These are phyloP conservation scores for Goniozus legneri DNA, from an alignment of 1,140 invertebrate species.

Conservation along the genomic window DNA sequence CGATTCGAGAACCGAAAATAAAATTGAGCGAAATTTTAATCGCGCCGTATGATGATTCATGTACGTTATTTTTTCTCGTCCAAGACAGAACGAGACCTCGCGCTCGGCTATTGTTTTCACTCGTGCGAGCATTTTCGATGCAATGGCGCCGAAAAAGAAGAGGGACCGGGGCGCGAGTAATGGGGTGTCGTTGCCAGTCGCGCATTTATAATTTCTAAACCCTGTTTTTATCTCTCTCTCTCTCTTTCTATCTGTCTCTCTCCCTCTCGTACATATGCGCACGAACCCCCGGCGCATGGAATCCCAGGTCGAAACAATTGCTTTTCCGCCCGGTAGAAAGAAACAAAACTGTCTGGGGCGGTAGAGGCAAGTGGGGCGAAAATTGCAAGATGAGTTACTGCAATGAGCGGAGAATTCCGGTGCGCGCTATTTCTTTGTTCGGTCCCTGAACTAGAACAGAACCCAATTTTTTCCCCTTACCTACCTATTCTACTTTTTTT, in stretches of 20 bases:
- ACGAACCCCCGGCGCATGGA: too few species aligned
- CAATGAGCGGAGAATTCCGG: conserved; percentile 22
- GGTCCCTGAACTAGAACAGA: too few species aligned
- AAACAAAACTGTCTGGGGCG: conserved; percentile 29
- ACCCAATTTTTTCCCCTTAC: too few species aligned
- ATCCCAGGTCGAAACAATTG: conserved; percentile 33
- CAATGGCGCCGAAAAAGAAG: conserved; percentile 29
- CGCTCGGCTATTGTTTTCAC: conserved; percentile 24
- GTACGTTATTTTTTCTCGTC: too few species aligned
- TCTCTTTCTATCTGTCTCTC: conserved; percentile 9
- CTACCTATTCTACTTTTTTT: too few species aligned
- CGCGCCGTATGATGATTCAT: too few species aligned
- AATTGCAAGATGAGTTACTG: conserved; percentile 29
- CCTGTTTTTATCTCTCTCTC: not conserved
- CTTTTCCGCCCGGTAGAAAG: conserved; percentile 27
- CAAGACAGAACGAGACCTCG: conserved; percentile 2
- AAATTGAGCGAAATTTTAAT: too few species aligned
- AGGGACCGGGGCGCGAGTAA: conserved; percentile 27
- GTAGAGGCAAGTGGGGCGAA: conserved; percentile 17
- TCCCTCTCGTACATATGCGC: conserved; percentile 12
- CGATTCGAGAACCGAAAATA: conserved; percentile 4
- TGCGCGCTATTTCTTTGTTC: too few species aligned
- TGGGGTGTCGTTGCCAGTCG: conserved; percentile 34
- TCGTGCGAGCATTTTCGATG: conserved; percentile 25
- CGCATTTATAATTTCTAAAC: conserved; percentile 35